phyloP scores from a whole-genome alignment of 2,797 vertebrate species.

The Lycodopsis pacificus region DNA sequence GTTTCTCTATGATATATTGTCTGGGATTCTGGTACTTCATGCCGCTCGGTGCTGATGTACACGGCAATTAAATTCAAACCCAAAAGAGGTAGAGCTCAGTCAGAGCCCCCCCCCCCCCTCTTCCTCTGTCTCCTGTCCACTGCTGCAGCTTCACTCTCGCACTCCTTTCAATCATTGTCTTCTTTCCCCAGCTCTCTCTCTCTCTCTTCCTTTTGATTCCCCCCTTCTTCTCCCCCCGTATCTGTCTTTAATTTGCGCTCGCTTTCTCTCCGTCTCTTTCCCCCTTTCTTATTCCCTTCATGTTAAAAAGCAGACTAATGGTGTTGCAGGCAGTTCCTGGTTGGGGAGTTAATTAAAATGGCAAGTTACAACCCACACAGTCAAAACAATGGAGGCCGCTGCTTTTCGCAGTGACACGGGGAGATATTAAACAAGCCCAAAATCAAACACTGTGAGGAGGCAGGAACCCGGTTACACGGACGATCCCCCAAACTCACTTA shows the following conservation, averaged over 20 bases:
- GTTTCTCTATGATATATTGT: constrained; percentile 78
- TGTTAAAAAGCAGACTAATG: constrained; percentile 80
- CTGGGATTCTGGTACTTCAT: constrained; percentile 67
- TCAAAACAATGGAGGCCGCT: constrained; percentile 81
- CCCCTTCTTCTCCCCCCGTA: constrained; percentile 34
- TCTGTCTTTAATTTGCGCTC: constrained; percentile 47
- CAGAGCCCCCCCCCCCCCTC: neutral
- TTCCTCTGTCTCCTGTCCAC: constrained; percentile 11
- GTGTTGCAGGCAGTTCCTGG: constrained; percentile 77
- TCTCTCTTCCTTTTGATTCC: constrained; percentile 53
- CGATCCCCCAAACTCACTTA: constrained; percentile 34
- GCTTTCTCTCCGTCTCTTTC: constrained; percentile 35
- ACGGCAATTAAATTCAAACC: constrained; percentile 81
- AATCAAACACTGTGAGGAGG: constrained; percentile 73
- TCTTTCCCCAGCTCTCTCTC: constrained; percentile 38
- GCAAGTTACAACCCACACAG: constrained; percentile 84
- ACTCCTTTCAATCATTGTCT: constrained; percentile 72
- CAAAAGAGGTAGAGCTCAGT: constrained; percentile 65
- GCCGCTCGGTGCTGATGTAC: constrained; percentile 72
- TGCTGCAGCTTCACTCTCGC: constrained; percentile 44
- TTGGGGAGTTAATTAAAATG: constrained; percentile 87
- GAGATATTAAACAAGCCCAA: constrained; percentile 82
- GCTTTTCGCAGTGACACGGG: constrained; percentile 71
- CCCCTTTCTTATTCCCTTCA: constrained; percentile 62
- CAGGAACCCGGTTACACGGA: constrained; percentile 55